Base-by-base conservation (phyloP, 2,888 invertebrate species). In the Cheilosia vulpina region DNA sequence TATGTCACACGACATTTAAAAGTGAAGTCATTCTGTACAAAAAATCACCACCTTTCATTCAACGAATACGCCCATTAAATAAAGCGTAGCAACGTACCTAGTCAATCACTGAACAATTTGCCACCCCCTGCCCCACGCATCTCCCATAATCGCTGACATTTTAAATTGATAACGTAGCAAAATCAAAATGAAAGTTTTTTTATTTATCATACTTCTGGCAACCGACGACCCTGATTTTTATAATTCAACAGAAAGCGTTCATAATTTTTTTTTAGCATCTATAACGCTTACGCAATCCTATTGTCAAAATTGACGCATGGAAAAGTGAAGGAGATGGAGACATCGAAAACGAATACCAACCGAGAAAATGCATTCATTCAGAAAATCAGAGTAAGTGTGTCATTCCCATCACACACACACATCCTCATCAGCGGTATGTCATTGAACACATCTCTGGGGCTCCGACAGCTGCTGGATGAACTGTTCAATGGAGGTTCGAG, bases 401-500 rank as follows among this genome's bases (percentile, higher is more conserved):
- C 41, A 7, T 31, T 27, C 45, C 7, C 31, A 19, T 34, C 31
- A 24, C 19, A 38, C 13, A 13, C 4, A 13, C 13, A 4, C 50
- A 50, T 17, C 45, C 45, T 34, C 68, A 55, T 45, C 57, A 27
- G 21, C 4, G 4, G 31, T 43, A 53, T 13, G 19, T n/a, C 52
- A 52, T 9, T 52, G 24, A 52, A 52, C 52, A 52, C 52, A 52
- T 31, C 15, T 34, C 52, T 52, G 11, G 21, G 5, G 7, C 19
- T 34, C 21, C 34, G 11, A 34, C n/a, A 15, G 24, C 13, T 7
- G 11, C 50, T 62, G 27, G 6, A 17, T 69, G 77, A 77, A 69
- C 68, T 45, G 53, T 77, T 53, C 68, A 63, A 58, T 62, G 21
- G 41, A 68, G 47, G 68, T 77, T 77, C 77, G 68, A 77, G 68